These are phyloP conservation scores for Drosophila fuyamai DNA, from an alignment of 1,140 invertebrate genomes.

Conservation along the genomic window DNA sequence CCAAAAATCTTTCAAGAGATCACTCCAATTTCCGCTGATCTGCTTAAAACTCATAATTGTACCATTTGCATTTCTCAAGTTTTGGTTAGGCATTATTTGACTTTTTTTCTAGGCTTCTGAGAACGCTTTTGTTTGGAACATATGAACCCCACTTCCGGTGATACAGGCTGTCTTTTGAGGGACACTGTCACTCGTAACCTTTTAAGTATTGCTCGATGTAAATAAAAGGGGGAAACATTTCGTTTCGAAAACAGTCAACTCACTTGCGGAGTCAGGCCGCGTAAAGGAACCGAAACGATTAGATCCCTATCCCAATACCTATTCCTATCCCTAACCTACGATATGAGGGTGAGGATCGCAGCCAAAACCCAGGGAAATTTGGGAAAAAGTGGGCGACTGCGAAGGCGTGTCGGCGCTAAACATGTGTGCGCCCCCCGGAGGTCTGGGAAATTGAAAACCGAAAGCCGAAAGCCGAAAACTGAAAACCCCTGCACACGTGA, in stretches of 20 bases:
- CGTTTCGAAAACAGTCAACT: conserved; percentile 18
- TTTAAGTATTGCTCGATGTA: conserved; percentile 4
- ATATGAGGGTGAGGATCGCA: conserved; percentile 14
- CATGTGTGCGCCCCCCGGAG: conserved; percentile 71
- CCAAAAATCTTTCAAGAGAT: not conserved
- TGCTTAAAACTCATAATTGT: not conserved
- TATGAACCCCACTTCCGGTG: conserved; percentile 21
- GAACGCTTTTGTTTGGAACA: not conserved
- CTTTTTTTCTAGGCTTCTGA: not conserved
- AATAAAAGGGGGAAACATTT: conserved; percentile 25
- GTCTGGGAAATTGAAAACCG: conserved; percentile 22
- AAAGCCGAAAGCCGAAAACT: not conserved
- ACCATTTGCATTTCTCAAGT: not conserved
- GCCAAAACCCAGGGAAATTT: conserved; percentile 15
- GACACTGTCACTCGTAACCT: conserved; percentile 10
- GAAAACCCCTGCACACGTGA: conserved; percentile 74
- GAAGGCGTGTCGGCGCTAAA: conserved; percentile 79
- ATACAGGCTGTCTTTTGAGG: conserved; percentile 5
- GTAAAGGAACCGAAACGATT: conserved; percentile 36
- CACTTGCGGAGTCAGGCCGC: conserved; percentile 53
- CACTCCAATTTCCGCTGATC: not conserved
- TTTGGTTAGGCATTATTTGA: not conserved
- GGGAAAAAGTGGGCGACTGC: conserved; percentile 16
- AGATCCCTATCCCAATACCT: not conserved
- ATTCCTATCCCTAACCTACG: not conserved